phyloP scores from a whole-genome alignment of 2,888 invertebrate genomes.

The Pammene aurita region DNA sequence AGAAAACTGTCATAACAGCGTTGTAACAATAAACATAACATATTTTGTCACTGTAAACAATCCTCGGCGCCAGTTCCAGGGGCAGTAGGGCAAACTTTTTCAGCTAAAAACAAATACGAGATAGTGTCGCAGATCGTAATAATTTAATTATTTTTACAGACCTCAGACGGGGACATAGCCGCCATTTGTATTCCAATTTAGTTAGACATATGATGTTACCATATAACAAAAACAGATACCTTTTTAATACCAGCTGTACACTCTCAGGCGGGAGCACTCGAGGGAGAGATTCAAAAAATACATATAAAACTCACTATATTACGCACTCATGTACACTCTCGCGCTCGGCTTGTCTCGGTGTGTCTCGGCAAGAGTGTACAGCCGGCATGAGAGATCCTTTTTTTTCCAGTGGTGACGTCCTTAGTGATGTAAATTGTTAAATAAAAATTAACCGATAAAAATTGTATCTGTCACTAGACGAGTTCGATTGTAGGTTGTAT shows the following conservation, averaged over 20 bases:
- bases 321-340: no score
- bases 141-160: conserved; percentile 78
- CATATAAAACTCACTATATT: no score
- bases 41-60: conserved; percentile 34
- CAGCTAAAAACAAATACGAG: conserved; percentile 12
- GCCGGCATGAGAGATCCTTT: no score
- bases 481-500: neutral
- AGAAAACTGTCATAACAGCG: conserved; percentile 57
- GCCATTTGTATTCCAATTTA: conserved; percentile 86
- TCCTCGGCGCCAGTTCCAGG: conserved; percentile 7
- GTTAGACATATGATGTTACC: conserved; percentile 72
- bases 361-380: no score
- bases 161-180: conserved; percentile 90
- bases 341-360: no score
- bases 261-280: no score
- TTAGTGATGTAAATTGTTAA: conserved; percentile 4
- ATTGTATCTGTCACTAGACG: neutral
- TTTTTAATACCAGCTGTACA: no score
- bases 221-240: conserved; percentile 47
- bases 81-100: conserved; percentile 3
- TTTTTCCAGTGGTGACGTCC: conserved; percentile 17
- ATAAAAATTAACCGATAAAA: conserved; percentile 8
- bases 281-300: no score
- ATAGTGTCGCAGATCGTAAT: conserved; percentile 36
- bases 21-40: conserved; percentile 38